Conservation (phyloP, 2,113 vertebrate species). For the Cynopterus brachyotis region DNA sequence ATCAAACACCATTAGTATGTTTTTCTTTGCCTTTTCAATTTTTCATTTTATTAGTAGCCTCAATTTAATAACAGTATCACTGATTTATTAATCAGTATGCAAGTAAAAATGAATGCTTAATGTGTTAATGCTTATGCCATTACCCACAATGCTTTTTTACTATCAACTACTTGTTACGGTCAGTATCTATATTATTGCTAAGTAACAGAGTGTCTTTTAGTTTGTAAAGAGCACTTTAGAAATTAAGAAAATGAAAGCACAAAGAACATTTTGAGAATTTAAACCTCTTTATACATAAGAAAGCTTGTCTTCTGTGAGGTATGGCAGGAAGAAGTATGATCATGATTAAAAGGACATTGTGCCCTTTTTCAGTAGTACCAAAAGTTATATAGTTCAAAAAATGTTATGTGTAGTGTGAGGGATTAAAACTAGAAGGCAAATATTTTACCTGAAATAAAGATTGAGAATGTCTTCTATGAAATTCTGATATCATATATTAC, state of each 20-base stretch:
- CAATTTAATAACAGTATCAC: neutral
- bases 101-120: slow-evolving; percentile 26
- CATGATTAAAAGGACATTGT: slow-evolving; percentile 1
- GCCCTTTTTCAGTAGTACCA: neutral
- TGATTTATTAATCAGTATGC: slow-evolving; percentile 25
- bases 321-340: neutral
- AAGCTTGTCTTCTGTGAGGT: neutral
- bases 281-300: neutral
- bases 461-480: neutral
- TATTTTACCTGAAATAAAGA: neutral
- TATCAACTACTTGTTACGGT: neutral
- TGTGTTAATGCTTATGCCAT: slow-evolving; percentile 42
- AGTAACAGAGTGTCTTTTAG: slow-evolving; percentile 42
- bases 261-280: slow-evolving; percentile 37
- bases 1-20: neutral
- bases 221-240: slow-evolving; percentile 54
- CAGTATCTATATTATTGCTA: neutral
- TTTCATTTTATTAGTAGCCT: neutral
- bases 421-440: neutral
- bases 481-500: neutral
- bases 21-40: neutral
- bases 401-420: neutral
- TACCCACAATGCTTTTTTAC: slow-evolving; percentile 27
- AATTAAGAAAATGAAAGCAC: slow-evolving; percentile 50
- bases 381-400: neutral